Conservation (phyloP, 2,888 invertebrate species). For the Mesochorus sp. region DNA sequence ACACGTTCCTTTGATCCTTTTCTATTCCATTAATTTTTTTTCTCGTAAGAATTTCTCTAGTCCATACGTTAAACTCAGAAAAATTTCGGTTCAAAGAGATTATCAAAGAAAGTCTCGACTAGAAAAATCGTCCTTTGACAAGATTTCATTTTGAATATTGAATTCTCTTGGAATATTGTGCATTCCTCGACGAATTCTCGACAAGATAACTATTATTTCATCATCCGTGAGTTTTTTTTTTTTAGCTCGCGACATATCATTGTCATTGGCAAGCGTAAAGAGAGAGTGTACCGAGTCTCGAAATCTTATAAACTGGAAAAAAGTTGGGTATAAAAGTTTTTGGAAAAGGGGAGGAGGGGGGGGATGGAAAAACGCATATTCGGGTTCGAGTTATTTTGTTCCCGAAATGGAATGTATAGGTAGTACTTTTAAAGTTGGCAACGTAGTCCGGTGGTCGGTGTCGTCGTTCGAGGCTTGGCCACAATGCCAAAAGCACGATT, state of each 20-base stretch:
- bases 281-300: slow-evolving; percentile 10
- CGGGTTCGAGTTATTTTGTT: slow-evolving; percentile 62
- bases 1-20: too few relatives aligned
- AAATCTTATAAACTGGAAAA: slow-evolving; percentile 4
- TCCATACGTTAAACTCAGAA: too few relatives aligned
- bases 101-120: too few relatives aligned
- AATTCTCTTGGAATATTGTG: too few relatives aligned
- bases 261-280: too few relatives aligned
- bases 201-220: too few relatives aligned
- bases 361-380: slow-evolving; percentile 60
- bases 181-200: too few relatives aligned
- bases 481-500: slow-evolving; percentile 69
- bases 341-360: too few relatives aligned
- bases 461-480: slow-evolving; percentile 59
- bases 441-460: slow-evolving; percentile 54
- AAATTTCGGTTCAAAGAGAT: too few relatives aligned
- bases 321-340: slow-evolving; percentile 33
- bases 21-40: slow-evolving; percentile 6
- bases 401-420: slow-evolving; percentile 63
- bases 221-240: too few relatives aligned
- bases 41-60: background rate
- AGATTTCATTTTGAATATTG: too few relatives aligned
- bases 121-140: background rate
- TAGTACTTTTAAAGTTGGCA: slow-evolving; percentile 64
- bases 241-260: too few relatives aligned